phyloP scores from a whole-genome alignment of 1,140 invertebrate genomes.

The Acromyrmex charruanus region DNA sequence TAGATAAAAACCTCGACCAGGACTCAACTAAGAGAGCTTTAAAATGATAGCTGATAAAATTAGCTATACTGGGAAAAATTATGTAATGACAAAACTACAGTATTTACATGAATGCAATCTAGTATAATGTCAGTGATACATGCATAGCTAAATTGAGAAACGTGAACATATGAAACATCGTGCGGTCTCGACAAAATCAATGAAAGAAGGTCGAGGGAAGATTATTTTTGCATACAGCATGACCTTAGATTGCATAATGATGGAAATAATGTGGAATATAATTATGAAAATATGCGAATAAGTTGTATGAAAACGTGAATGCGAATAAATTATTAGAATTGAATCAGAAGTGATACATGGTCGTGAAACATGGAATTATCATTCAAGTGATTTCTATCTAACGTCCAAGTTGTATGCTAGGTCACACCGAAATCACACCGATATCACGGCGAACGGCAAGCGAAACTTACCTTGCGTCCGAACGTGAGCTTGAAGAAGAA shows the following conservation, averaged over 20 bases:
- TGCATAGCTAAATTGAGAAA: constrained; percentile 22
- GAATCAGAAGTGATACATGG: background rate
- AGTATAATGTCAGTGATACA: constrained; percentile 27
- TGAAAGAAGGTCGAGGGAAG: constrained; percentile 9
- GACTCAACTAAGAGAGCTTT: constrained; percentile 2
- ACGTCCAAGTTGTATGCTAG: constrained; percentile 56
- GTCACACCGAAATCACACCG: constrained; percentile 60
- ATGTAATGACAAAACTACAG: constrained; percentile 18
- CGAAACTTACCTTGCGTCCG: constrained; percentile 91
- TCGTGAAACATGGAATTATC: constrained; percentile 16
- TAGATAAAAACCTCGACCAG: constrained; percentile 29
- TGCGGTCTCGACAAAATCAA: constrained; percentile 15
- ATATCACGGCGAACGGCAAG: constrained; percentile 39
- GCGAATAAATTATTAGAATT: constrained; percentile 23
- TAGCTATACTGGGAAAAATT: background rate
- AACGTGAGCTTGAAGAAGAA: constrained; percentile 96
- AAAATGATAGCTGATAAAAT: background rate
- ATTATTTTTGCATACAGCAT: constrained; percentile 7
- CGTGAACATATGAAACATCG: constrained; percentile 15
- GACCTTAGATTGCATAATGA: constrained; percentile 15
- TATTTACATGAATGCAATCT: constrained; percentile 38
- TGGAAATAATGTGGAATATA: constrained; percentile 58
- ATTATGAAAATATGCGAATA: constrained; percentile 34
- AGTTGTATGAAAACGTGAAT: constrained; percentile 5
- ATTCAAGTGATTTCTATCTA: constrained; percentile 13